phyloP scores from a whole-genome alignment of 2,797 vertebrate genomes.

The Antennarius maculatus region DNA sequence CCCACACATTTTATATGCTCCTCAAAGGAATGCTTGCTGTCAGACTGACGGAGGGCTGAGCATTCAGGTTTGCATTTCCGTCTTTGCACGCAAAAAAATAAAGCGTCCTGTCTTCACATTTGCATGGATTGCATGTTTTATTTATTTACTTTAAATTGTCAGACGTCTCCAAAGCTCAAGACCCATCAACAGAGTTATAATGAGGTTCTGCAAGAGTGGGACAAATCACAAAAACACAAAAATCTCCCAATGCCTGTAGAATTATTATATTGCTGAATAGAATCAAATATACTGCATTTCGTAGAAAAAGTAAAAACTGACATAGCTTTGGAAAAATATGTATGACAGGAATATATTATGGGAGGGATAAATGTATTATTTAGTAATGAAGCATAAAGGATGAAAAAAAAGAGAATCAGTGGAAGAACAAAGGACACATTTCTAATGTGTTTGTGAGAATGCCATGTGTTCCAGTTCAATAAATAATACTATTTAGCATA shows the following conservation, averaged over 20 bases:
- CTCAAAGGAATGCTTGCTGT: conserved; percentile 35
- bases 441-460: no score
- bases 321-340: conserved; percentile 1
- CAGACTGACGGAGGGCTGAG: conserved; percentile 49
- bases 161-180: conserved; percentile 18
- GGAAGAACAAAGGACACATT: no score
- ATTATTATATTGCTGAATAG: conserved; percentile 7
- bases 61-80: conserved; percentile 27
- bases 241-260: conserved; percentile 20
- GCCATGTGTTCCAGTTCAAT: no score
- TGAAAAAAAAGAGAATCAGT: no score
- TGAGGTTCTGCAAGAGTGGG: conserved; percentile 20
- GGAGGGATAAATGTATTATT: neutral
- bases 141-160: conserved; percentile 23
- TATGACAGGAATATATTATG: neutral
- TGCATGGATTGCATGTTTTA: conserved; percentile 24
- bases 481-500: no score
- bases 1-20: conserved; percentile 36
- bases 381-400: neutral
- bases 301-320: neutral
- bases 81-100: conserved; percentile 23
- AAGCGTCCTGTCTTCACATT: conserved; percentile 36
- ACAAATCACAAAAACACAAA: conserved; percentile 18
- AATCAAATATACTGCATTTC: conserved; percentile 3
- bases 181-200: conserved; percentile 12